These are phyloP conservation scores for Drosophila paulistorum DNA, from an alignment of 1,140 invertebrate species.

Conservation along the genomic window DNA sequence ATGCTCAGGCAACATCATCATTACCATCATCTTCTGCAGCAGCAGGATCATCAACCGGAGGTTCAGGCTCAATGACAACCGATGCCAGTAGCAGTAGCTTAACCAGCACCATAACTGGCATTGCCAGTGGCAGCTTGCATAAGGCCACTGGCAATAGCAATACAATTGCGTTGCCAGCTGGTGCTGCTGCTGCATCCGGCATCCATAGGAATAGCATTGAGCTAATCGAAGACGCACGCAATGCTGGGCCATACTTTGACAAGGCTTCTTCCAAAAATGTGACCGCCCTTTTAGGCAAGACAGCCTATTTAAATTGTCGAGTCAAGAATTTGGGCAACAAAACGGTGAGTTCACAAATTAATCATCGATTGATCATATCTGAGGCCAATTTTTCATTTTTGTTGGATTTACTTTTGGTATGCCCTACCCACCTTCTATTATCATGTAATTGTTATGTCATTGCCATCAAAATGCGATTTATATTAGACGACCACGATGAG, in stretches of 20 bases:
- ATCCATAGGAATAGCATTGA: constrained; percentile 79
- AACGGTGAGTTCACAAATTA: constrained; percentile 87
- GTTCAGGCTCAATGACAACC: constrained; percentile 52
- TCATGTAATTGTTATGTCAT: constrained; percentile 53
- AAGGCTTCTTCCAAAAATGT: constrained; percentile 84
- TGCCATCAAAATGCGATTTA: constrained; percentile 72
- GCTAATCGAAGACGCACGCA: constrained; percentile 69
- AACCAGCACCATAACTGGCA: constrained; percentile 52
- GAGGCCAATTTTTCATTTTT: background rate
- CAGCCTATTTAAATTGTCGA: constrained; percentile 92
- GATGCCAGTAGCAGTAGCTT: constrained; percentile 42
- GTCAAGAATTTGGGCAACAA: constrained; percentile 94
- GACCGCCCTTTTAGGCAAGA: constrained; percentile 92
- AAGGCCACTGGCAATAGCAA: constrained; percentile 52
- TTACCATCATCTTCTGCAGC: background rate
- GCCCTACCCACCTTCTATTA: constrained; percentile 29
- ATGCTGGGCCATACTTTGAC: constrained; percentile 81
- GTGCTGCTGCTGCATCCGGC: constrained; percentile 37
- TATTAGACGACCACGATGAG: constrained; percentile 18
- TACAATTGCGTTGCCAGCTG: constrained; percentile 47
- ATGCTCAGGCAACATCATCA: constrained; percentile 47
- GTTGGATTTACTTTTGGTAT: background rate
- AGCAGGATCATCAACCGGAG: constrained; percentile 10
- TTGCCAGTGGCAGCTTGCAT: constrained; percentile 66
- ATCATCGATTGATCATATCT: background rate